Conservation (phyloP, 2,888 invertebrate genomes). For the Colostygia pectinataria region DNA sequence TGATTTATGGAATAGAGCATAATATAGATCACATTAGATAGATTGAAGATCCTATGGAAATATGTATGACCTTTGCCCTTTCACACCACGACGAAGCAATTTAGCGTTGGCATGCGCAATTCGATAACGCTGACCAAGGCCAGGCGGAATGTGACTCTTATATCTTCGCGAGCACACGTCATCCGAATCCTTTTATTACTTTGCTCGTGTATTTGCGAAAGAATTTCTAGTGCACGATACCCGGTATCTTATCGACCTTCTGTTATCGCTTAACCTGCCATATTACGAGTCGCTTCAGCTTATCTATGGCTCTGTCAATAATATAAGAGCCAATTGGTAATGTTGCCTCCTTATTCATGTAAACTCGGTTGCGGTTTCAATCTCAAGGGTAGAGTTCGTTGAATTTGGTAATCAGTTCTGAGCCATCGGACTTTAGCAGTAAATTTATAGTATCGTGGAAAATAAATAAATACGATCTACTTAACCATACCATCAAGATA, state of each 20-base stretch:
- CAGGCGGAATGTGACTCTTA: conserved; percentile 46
- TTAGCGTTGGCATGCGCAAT: conserved; percentile 47
- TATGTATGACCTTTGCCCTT: conserved; percentile 18
- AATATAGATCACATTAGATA: too few species aligned
- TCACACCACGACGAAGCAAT: conserved; percentile 32
- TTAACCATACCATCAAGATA: neutral
- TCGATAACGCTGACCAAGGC: conserved; percentile 49
- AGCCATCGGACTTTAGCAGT: neutral
- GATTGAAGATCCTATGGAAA: conserved; percentile 6
- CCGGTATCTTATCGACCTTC: conserved; percentile 30
- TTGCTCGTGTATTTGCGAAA: conserved; percentile 20
- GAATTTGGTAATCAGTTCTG: neutral
- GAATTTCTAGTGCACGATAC: conserved; percentile 26
- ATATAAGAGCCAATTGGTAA: conserved; percentile 8
- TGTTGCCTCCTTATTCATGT: neutral
- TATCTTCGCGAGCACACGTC: conserved; percentile 24
- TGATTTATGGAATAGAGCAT: too few species aligned
- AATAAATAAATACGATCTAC: neutral
- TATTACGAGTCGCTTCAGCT: conserved; percentile 24
- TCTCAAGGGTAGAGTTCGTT: neutral
- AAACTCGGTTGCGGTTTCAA: neutral
- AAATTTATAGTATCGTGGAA: neutral
- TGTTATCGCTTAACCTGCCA: conserved; percentile 29
- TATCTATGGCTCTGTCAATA: conserved; percentile 30
- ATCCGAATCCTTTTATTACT: conserved; percentile 20